phyloP scores from a whole-genome alignment of 2,797 vertebrate species.

The Platalea minor region DNA sequence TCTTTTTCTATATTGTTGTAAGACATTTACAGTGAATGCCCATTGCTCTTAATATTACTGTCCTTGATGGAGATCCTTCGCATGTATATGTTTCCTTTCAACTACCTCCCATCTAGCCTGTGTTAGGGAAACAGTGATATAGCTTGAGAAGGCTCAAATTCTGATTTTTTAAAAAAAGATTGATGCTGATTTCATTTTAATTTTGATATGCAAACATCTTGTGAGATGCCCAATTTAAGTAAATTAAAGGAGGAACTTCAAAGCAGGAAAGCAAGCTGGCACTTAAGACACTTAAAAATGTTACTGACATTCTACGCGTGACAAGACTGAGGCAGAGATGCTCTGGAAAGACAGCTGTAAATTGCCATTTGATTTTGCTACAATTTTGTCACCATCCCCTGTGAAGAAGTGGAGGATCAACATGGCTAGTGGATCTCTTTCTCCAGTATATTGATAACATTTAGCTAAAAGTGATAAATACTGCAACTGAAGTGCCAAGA shows the following conservation, averaged over 20 bases:
- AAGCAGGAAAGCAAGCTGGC: not conserved
- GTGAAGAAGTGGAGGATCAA: not conserved
- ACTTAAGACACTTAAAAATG: not conserved
- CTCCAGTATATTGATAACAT: not conserved
- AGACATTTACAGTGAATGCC: not conserved
- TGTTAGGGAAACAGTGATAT: not conserved
- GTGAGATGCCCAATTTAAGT: not conserved
- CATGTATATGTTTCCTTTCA: not conserved
- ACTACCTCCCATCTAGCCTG: not conserved
- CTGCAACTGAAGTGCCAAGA: not conserved
- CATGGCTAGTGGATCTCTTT: not conserved
- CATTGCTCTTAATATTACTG: not conserved
- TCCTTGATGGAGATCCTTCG: not conserved
- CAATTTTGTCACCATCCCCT: not conserved
- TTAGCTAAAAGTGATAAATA: slow-evolving; percentile 34
- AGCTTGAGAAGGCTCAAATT: not conserved
- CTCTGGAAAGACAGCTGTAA: not conserved
- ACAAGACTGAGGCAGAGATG: not conserved
- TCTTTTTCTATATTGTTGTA: not conserved
- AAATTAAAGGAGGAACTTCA: not conserved
- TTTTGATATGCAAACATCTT: not conserved
- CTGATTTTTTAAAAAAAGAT: not conserved
- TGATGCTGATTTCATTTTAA: not conserved
- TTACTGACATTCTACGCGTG: not conserved
- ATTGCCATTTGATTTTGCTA: slow-evolving; percentile 1